Conservation (phyloP, 2,113 vertebrate species). For the Papio anubis region DNA sequence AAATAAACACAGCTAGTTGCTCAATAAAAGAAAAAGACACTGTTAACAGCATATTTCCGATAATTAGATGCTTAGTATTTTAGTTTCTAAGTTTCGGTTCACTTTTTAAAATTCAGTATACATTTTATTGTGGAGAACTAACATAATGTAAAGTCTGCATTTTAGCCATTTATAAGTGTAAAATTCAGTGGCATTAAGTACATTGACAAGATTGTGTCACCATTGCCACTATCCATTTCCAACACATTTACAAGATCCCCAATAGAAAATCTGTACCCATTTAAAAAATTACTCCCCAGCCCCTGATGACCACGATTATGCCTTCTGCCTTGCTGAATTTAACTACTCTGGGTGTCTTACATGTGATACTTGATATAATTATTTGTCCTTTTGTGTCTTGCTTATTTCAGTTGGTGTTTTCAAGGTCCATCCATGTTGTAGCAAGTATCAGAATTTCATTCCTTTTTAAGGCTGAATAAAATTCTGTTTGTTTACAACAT, state of each 20-base stretch:
- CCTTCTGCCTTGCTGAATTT: neutral
- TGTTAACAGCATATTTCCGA: neutral
- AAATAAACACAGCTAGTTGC: neutral
- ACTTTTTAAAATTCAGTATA: neutral
- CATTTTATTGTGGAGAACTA: neutral
- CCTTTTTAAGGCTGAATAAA: neutral
- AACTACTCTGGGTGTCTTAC: neutral
- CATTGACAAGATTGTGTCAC: neutral
- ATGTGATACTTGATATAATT: neutral
- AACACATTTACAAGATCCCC: neutral
- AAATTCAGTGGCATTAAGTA: neutral
- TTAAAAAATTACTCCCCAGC: neutral
- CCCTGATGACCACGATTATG: neutral
- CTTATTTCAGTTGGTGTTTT: neutral
- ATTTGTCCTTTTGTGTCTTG: neutral
- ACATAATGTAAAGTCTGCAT: neutral
- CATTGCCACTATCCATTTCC: neutral
- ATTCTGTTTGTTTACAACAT: neutral
- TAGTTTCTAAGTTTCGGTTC: neutral
- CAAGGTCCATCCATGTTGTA: neutral
- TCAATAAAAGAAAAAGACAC: neutral
- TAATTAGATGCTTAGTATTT: neutral
- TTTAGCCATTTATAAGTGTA: neutral
- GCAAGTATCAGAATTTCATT: neutral
- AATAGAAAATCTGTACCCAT: neutral